A percentile compares a stretch with the other conserved stretches of the same genome.
Conservation (phyloP, 2,797 vertebrate genomes). For the Holocentrus rufus region DNA sequence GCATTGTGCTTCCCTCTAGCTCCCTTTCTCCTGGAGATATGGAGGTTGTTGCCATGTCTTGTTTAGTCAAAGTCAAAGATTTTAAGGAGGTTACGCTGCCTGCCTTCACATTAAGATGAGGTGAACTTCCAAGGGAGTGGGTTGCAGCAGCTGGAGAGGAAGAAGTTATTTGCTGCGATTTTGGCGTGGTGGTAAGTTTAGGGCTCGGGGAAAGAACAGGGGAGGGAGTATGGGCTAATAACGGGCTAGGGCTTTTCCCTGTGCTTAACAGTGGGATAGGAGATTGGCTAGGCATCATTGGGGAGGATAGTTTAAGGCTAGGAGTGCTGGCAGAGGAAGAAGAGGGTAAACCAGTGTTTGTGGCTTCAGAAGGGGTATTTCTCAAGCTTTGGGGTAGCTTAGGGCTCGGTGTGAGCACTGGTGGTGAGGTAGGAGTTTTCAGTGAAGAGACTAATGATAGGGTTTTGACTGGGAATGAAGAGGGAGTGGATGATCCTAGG, state of each 20-base stretch:
- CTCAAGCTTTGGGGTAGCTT: constrained; percentile 34
- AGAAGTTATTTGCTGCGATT: constrained; percentile 6
- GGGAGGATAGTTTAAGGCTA: constrained; percentile 39
- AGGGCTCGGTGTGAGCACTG: constrained; percentile 26
- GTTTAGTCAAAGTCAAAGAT: not conserved
- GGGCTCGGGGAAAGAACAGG: not conserved
- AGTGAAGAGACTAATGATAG: constrained; percentile 47
- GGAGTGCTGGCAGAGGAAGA: constrained; percentile 11
- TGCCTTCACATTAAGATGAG: constrained; percentile 19
- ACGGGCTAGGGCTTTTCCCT: constrained; percentile 28
- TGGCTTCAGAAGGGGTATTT: constrained; percentile 16
- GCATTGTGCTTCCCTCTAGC: not conserved
- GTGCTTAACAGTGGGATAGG: constrained; percentile 17
- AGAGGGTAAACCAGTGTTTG: not conserved
- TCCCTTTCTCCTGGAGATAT: constrained; percentile 22
- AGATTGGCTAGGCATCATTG: not conserved
- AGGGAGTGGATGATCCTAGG: constrained; percentile 58
- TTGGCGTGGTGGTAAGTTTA: constrained; percentile 3
- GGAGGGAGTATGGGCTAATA: not conserved
- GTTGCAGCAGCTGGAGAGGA: constrained; percentile 19
- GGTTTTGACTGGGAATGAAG: constrained; percentile 33
- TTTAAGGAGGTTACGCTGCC: constrained; percentile 14
- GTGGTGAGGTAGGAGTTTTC: constrained; percentile 57
- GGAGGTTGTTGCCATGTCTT: constrained; percentile 3
- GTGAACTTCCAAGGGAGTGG: not conserved